Base-by-base conservation (phyloP, 1,140 invertebrate species). In the Halictus rubicundus region DNA sequence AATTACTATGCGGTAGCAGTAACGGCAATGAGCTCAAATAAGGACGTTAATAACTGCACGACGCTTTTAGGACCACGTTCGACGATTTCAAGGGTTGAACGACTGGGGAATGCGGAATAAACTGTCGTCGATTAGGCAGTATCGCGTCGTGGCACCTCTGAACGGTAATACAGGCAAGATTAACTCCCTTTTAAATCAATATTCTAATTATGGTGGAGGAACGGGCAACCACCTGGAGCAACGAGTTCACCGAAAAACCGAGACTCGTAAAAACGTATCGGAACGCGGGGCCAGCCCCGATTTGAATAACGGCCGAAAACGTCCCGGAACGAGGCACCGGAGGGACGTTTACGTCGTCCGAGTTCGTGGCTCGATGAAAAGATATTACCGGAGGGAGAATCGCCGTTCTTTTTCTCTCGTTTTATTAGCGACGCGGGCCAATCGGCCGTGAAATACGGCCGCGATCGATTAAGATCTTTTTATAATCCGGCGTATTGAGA, bases 301-400 rank as follows among this genome's bases (percentile, higher is more conserved):
- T 79, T 79, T 79, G 71, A 79, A 79, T 79, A 79, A 79, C 78
- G 78, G 66, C 16, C 54, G 78, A 79, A 21, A 74, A 74, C 78
- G 63, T 59, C 42, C 39, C 49, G 27, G 1, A 74, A 79, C 63
- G 78, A 74, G 63, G 49, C 63, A 66, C 71, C 52, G 21, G 77
- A 79, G 77, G 25, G 70, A 79, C 77, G 60, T 79, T 77, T 69
- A 77, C 75, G 66, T 42, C 69, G 49, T 21, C 21, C 69, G 39
- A 19, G 49, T 39, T 66, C 61, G 68, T n/a, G 37, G 52, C 52
- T 27, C 61, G 19, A 74, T 74, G 63, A 74, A 57, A 74, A 74
- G 49, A 23, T 71, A 74, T 66, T 79, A 74, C 61, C 73, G 63
- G 25, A 5, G 16, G 63, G 37, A 14, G 46, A 46, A 46, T 14